A percentile compares a stretch with the other conserved stretches of the same genome.
Conservation (phyloP, 2,113 vertebrate genomes). For the Mirounga angustirostris region DNA sequence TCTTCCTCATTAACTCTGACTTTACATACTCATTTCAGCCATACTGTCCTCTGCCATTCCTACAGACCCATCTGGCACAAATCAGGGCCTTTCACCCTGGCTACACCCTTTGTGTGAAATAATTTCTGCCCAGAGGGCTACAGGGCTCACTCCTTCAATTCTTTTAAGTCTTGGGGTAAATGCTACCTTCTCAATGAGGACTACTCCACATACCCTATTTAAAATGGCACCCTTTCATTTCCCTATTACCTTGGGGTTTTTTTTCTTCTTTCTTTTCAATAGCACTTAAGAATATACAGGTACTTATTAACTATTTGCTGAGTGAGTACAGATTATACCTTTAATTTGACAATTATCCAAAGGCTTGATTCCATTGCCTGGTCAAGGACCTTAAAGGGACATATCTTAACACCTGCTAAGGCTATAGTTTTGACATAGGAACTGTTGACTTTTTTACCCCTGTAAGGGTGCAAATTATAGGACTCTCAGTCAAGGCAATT, state of each 20-base stretch:
- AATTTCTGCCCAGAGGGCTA: neutral
- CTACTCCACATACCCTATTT: neutral
- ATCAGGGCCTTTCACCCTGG: neutral
- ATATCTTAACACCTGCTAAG: neutral
- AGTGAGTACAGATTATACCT: neutral
- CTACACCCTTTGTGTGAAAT: neutral
- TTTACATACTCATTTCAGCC: neutral
- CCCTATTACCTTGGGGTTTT: neutral
- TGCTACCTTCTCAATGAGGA: neutral
- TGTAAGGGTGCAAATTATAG: neutral
- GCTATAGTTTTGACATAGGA: neutral
- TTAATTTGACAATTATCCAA: neutral
- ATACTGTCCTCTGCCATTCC: neutral
- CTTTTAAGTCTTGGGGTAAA: neutral
- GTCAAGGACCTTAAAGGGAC: neutral
- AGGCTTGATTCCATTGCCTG: neutral
- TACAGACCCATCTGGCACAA: neutral
- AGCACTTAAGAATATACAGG: neutral
- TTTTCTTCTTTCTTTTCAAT: neutral
- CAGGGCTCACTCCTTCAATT: neutral
- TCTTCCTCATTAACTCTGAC: neutral
- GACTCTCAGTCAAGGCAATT: neutral
- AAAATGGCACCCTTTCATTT: neutral
- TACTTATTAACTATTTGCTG: neutral
- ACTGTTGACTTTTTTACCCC: neutral